Percentiles rank a stretch among this genome's conserved stretches.
These are phyloP conservation scores for Drosophila triauraria DNA, from an alignment of 1,140 invertebrate species.

Conservation along the genomic window DNA sequence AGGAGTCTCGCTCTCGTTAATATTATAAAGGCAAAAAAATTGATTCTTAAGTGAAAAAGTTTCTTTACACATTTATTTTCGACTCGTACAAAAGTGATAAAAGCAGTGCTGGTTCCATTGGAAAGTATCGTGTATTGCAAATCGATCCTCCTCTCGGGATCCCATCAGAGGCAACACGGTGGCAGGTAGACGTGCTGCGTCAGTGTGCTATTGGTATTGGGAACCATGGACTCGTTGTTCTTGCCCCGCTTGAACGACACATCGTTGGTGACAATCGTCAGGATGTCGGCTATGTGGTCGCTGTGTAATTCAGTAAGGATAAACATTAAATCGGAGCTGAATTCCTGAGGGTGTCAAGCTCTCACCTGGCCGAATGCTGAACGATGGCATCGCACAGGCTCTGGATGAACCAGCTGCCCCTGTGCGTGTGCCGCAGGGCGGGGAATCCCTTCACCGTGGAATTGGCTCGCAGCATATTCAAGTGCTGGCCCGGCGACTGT, in stretches of 20 bases:
- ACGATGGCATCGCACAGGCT: constrained; percentile 61
- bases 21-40: too few relatives aligned
- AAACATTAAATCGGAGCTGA: not conserved
- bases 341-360: too few relatives aligned
- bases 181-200: constrained; percentile 60
- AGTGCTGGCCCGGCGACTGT: constrained; percentile 40
- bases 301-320: constrained; percentile 11
- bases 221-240: constrained; percentile 66
- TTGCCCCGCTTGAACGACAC: constrained; percentile 63
- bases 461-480: constrained; percentile 72
- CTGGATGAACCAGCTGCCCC: constrained; percentile 82
- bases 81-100: not conserved
- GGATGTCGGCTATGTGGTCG: constrained; percentile 70
- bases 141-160: not conserved
- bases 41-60: not conserved
- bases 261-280: constrained; percentile 54
- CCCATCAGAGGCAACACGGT: constrained; percentile 65
- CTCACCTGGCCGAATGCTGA: constrained; percentile 54
- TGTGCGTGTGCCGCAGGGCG: constrained; percentile 67
- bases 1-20: too few relatives aligned
- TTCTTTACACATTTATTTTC: not conserved
- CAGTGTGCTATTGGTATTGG: constrained; percentile 35
- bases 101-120: not conserved
- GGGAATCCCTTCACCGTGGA: constrained; percentile 74
- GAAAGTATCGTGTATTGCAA: not conserved